Conservation (phyloP, 2,113 vertebrate species). For the Apistogramma diplotaenia region DNA sequence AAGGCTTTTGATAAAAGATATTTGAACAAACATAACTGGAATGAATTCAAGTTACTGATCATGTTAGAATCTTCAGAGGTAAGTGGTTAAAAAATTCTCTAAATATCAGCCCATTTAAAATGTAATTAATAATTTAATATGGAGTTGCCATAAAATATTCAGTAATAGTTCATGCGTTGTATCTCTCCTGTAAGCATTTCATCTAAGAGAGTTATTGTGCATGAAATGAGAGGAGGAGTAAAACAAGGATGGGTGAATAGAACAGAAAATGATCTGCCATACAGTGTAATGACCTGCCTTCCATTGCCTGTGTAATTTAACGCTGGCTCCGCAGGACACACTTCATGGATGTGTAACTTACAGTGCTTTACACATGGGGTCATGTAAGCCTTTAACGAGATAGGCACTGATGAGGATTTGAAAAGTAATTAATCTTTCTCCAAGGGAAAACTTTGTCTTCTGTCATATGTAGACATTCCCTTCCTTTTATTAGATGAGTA, state of each 20-base stretch:
- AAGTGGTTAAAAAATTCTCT: neutral
- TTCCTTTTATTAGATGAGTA: neutral
- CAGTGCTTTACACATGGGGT: constrained; percentile 20
- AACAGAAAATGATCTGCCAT: constrained; percentile 50
- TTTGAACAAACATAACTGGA: constrained; percentile 24
- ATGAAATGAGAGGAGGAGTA: constrained; percentile 62
- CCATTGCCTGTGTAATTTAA: constrained; percentile 39
- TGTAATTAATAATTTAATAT: constrained; percentile 56
- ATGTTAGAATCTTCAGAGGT: neutral
- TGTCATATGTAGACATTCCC: neutral
- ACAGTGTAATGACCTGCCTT: constrained; percentile 41
- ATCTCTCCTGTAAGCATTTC: constrained; percentile 14
- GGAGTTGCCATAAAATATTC: constrained; percentile 40
- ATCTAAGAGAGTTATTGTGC: constrained; percentile 53
- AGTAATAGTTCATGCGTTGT: constrained; percentile 26
- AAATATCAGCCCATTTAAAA: constrained; percentile 46
- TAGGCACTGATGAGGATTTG: constrained; percentile 14
- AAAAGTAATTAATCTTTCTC: constrained; percentile 27
- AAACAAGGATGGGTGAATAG: constrained; percentile 46
- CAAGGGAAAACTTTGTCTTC: neutral
- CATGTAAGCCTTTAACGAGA: constrained; percentile 46
- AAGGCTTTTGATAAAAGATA: neutral
- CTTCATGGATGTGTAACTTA: constrained; percentile 13
- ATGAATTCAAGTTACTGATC: constrained; percentile 19
- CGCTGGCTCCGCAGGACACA: constrained; percentile 31